Evolutionary conservation across 1,140 invertebrate species (phyloP), one percentile per base, ranked within the genome.

Genomic region (Penaeus chinensis): DNA sequence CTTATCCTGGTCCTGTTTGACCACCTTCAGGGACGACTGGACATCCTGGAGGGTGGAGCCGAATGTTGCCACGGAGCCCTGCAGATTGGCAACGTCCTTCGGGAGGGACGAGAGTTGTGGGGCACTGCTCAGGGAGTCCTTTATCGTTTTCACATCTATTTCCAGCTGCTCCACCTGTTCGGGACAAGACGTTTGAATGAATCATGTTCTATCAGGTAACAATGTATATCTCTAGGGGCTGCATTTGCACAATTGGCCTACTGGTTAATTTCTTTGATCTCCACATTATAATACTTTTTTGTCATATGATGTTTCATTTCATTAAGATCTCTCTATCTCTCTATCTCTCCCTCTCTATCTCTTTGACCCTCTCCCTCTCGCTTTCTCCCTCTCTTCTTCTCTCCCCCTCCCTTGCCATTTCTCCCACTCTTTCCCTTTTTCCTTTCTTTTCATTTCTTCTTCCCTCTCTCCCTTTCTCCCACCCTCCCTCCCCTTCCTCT

Each of bases 41-140:
- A 87, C 82, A 82, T 89, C 89, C 82, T 89, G 83, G 7, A 90
- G 85, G 7, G 89, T 79, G 66, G 85, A 88, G 20, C 89, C 89
- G 22, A 90, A 88, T 4, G 85, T 88, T 20, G 86, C 85, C 66
- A 90, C 89, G 3, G 89, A 90, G 60, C 63, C 80, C 83, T 90
- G 85, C 22, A 90, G 27, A n/a, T 84, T 83, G 18, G 83, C 69
- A 27, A 90, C 89, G 20, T 87, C 85, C 86, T 90, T 86, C 13
- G 89, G 89, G 27, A 90, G 60, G 10, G 86, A 88, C 24, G 89
- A 88, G 16, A 90, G 85, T 66, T 88, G 85, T n/a, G 89, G 89
- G 20, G 84, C 74, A 16, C 66, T 82, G 79, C 82, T 82, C 24
- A 89, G 79, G 47, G 88, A 89, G 60, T 86, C 81, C 69, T 86